A percentile compares a stretch with the other conserved stretches of the same genome.
These are phyloP conservation scores for Sylvicola cinctus DNA, from an alignment of 2,888 invertebrate species.

Conservation along the genomic window DNA sequence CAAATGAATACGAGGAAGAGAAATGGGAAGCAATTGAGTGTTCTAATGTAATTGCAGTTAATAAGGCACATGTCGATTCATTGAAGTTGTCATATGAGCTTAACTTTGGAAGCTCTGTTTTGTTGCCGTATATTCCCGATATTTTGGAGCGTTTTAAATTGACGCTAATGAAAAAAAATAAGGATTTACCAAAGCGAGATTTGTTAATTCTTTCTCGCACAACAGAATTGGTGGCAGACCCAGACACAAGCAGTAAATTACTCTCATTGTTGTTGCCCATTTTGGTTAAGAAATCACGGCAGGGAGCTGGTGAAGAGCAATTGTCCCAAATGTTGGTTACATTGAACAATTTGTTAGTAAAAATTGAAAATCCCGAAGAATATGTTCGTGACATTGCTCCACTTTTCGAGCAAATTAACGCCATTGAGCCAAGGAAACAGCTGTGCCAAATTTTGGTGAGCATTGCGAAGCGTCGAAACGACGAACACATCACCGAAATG, in stretches of 20 bases:
- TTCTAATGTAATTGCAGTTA: conserved; percentile 17
- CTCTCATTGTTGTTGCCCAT: conserved; percentile 51
- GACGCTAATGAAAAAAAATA: conserved; percentile 36
- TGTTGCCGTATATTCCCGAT: conserved; percentile 49
- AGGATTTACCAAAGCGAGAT: conserved; percentile 43
- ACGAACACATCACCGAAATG: conserved; percentile 28
- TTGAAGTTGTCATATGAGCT: conserved; percentile 18
- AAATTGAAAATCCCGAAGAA: conserved; percentile 37
- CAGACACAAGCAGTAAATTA: conserved; percentile 44
- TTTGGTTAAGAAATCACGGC: conserved; percentile 38
- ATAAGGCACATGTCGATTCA: conserved; percentile 2
- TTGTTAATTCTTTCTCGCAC: conserved; percentile 52
- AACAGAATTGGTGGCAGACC: conserved; percentile 49
- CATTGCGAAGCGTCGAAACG: conserved; percentile 30
- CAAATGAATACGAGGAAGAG: conserved; percentile 29
- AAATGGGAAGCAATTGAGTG: conserved; percentile 18
- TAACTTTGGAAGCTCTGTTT: conserved; percentile 50
- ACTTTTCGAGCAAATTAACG: conserved; percentile 44
- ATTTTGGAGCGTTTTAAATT: conserved; percentile 49
- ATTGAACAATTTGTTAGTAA: conserved; percentile 50
- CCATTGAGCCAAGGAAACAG: conserved; percentile 43
- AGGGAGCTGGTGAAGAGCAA: conserved; percentile 41
- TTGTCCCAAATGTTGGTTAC: conserved; percentile 49
- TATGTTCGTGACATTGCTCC: conserved; percentile 52
- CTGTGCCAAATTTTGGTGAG: conserved; percentile 39